Conservation (phyloP, 2,113 vertebrate species). For the Dipodomys stephensi region DNA sequence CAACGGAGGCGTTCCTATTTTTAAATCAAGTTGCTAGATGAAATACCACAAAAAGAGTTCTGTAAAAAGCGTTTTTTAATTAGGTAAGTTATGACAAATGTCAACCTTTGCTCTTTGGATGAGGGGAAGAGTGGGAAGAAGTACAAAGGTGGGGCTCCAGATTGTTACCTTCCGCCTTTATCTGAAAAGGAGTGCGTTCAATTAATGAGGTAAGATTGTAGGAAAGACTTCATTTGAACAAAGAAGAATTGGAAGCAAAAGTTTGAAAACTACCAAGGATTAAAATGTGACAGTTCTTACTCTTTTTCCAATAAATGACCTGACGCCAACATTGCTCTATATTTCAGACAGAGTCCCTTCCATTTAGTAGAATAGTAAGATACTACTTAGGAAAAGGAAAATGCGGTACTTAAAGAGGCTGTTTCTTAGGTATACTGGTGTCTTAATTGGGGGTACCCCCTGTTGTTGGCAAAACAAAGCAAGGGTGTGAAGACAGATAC, state of each 20-base stretch:
- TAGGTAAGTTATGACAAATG: conserved; percentile 1
- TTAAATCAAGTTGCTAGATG: conserved; percentile 24
- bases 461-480: conserved; percentile 49
- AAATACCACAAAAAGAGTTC: conserved; percentile 15
- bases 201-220: not conserved
- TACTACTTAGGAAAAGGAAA: conserved; percentile 37
- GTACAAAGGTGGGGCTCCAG: conserved; percentile 3
- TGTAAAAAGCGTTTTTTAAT: conserved; percentile 5
- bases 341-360: not conserved
- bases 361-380: not conserved
- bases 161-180: not conserved
- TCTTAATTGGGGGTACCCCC: conserved; percentile 11
- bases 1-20: conserved; percentile 34
- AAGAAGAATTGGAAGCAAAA: conserved; percentile 57
- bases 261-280: conserved; percentile 64
- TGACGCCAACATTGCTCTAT: not conserved
- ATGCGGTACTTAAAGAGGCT: conserved; percentile 9
- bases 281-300: conserved; percentile 46
- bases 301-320: conserved; percentile 54
- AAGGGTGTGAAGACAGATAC: not conserved
- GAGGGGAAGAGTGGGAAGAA: not conserved
- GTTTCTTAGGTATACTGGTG: not conserved
- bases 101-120: conserved; percentile 2
- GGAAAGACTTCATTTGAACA: not conserved
- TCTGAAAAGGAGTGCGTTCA: not conserved